phyloP scores from a whole-genome alignment of 2,797 vertebrate species.

The Astyanax mexicanus region DNA sequence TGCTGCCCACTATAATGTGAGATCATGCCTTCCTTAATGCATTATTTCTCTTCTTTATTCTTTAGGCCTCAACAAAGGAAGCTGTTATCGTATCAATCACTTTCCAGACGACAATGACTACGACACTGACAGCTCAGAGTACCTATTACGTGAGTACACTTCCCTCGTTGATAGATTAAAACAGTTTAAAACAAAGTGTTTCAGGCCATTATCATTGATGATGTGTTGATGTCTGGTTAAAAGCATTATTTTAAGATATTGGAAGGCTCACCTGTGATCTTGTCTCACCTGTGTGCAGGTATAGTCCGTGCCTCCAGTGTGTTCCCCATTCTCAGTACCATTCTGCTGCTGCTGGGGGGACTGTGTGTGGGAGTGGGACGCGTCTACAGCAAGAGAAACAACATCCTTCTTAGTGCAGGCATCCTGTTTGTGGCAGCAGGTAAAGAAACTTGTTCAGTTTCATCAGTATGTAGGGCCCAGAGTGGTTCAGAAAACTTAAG shows the following conservation, averaged over 20 bases:
- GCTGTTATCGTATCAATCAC: constrained; percentile 97
- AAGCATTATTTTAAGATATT: neutral
- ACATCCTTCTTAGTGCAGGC: constrained; percentile 94
- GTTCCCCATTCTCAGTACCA: constrained; percentile 96
- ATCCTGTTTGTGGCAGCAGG: constrained; percentile 98
- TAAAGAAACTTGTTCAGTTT: constrained; percentile 67
- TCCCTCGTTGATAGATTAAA: too few relatives aligned
- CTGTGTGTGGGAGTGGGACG: constrained; percentile 91
- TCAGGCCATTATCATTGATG: neutral
- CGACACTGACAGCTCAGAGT: constrained; percentile 97
- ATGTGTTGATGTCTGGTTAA: neutral
- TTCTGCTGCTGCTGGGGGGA: constrained; percentile 91
- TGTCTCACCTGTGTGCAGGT: constrained; percentile 73
- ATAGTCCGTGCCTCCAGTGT: constrained; percentile 97
- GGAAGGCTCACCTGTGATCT: neutral
- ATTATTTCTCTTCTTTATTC: constrained; percentile 55
- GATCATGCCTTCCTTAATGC: neutral
- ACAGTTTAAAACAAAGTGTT: too few relatives aligned
- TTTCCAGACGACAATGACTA: constrained; percentile 99
- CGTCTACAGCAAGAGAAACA: constrained; percentile 94
- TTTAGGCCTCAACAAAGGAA: constrained; percentile 93
- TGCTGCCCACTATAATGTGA: neutral
- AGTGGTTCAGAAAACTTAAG: too few relatives aligned
- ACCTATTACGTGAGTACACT: constrained; percentile 93
- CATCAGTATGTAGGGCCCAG: too few relatives aligned